Percentiles rank a stretch among this genome's conserved stretches.
phyloP scores from a whole-genome alignment of 2,113 vertebrate species.

The Chaenocephalus aceratus region DNA sequence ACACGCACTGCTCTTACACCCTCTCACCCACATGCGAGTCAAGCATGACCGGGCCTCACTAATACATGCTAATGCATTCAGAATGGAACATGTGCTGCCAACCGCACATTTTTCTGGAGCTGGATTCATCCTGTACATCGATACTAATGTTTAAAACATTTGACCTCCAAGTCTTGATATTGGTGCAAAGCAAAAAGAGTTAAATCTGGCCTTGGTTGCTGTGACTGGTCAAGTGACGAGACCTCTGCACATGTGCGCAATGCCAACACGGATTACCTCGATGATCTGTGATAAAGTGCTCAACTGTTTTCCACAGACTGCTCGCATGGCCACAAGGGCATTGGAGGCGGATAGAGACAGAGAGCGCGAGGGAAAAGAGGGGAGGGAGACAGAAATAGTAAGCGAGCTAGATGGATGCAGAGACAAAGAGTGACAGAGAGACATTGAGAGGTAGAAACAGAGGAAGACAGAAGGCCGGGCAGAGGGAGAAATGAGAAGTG shows the following conservation, averaged over 20 bases:
- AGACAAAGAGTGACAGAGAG: constrained; percentile 59
- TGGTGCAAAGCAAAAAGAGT: constrained; percentile 30
- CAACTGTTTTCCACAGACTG: constrained; percentile 79
- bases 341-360: constrained; percentile 54
- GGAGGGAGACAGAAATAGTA: constrained; percentile 66
- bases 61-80: constrained; percentile 69
- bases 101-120: constrained; percentile 22
- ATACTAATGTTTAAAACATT: constrained; percentile 65
- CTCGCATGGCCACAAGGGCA: constrained; percentile 70
- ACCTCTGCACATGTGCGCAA: constrained; percentile 49
- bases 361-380: constrained; percentile 30
- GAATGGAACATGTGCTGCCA: constrained; percentile 49
- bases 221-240: constrained; percentile 24
- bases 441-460: constrained; percentile 56
- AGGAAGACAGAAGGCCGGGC: constrained; percentile 56
- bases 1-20: constrained; percentile 34
- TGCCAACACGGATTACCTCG: constrained; percentile 66
- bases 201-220: constrained; percentile 23
- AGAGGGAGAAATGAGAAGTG: constrained; percentile 51
- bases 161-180: constrained; percentile 47
- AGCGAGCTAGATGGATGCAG: constrained; percentile 45
- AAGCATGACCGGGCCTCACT: constrained; percentile 39
- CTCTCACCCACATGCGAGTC: constrained; percentile 48
- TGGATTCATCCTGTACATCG: constrained; percentile 12
- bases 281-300: constrained; percentile 78